Base-by-base conservation (phyloP, 2,113 vertebrate species). In the Callospermophilus lateralis region DNA sequence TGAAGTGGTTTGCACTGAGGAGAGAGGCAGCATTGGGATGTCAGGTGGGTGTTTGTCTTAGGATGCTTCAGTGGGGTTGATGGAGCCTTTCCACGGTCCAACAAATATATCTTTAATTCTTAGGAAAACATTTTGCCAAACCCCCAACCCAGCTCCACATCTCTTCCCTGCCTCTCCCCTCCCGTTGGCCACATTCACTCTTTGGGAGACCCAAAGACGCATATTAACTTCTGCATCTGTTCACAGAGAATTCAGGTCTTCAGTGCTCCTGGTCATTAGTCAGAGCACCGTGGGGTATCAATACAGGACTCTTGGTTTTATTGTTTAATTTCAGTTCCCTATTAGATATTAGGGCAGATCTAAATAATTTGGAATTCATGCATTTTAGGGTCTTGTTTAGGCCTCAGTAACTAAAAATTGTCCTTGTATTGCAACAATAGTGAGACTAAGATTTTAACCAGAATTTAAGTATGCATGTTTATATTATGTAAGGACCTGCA, bases 381-480 rank as follows among this genome's bases (percentile, higher is more conserved):
- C 67, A 34, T 89, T 96, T 91, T 37, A 72, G 34, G 87, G 42
- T 81, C 67, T 79, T 48, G 37, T 3, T 88, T 70, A 70, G 32
- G 37, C n/a, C 93, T 63, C 28, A 77, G 3, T 92, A 87, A 86
- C 24, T 95, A 80, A 89, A 94, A 91, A 48, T 15, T 63, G 8
- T 63, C 15, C 37, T 93, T 68, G 58, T 42, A 74, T 68, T 80
- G 68, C 53, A 67, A 76, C 88, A 84, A 55, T 34, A 34, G 34
- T 30, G 13, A 65, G 22, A 83, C 32, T 34, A 67, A 92, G 51
- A 65, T 90, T 79, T 81, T 72, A 55, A 26, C 42, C 32, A 89
- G 90, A 51, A 51, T 70, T 92, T 89, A 53, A 91, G 34, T 88
- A 76, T 67, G 26, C 45, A 15, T 70, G 86, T 73, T 87, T 89